A percentile compares a stretch with the other conserved stretches of the same genome.
Conservation (phyloP, 2,113 vertebrate species). For the Uropsilus gracilis region DNA sequence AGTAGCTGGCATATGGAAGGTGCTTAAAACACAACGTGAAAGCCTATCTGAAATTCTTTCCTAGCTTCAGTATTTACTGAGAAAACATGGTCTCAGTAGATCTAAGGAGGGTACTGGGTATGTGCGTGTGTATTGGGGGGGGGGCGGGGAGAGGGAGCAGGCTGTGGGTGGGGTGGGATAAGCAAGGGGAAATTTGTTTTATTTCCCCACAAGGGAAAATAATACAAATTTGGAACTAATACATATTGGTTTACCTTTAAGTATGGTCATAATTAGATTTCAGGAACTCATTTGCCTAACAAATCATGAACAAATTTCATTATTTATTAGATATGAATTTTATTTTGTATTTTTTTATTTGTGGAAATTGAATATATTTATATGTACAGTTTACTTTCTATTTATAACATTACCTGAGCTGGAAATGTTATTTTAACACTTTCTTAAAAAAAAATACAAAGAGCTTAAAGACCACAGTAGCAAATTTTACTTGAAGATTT, state of each 20-base stretch:
- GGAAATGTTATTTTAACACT: not conserved
- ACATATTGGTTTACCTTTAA: not conserved
- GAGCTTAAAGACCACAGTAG: not conserved
- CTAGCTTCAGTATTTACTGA: not conserved
- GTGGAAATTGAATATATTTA: not conserved
- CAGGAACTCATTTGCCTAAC: not conserved
- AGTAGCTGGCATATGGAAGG: not conserved
- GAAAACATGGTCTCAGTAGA: not conserved
- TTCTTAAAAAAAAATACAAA: not conserved
- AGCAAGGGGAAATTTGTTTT: not conserved
- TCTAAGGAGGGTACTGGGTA: not conserved
- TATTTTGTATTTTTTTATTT: not conserved
- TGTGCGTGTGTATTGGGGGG: too few species aligned
- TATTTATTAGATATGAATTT: not conserved
- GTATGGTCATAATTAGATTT: not conserved
- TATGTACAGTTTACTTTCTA: not conserved
- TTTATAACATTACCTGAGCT: not conserved
- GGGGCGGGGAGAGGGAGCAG: too few species aligned
- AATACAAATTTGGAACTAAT: too few species aligned
- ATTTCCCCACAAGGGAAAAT: too few species aligned
- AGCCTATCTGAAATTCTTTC: not conserved
- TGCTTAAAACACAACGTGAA: not conserved
- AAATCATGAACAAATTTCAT: not conserved
- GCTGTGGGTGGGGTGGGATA: too few species aligned
- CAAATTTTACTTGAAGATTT: not conserved